These are phyloP conservation scores for Chrysaora quinquecirrha DNA, from an alignment of 30 jellyfish, hydroid and myxozoan species.

Conservation along the genomic window DNA sequence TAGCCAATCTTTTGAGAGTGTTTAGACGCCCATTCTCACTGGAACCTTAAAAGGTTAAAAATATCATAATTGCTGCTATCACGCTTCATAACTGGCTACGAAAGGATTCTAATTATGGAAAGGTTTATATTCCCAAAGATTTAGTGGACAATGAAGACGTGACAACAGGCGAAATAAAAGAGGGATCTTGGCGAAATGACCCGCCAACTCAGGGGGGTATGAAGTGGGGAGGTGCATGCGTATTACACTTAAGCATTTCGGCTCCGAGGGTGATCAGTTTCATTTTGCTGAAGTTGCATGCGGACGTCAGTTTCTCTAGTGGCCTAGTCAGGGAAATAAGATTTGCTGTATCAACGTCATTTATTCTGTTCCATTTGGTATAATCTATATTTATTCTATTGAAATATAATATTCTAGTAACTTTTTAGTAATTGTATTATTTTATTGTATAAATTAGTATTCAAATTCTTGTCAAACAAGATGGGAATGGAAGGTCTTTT, in stretches of 20 bases:
- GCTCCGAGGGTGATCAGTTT: no score
- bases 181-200: no score
- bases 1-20: background rate
- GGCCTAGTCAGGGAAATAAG: background rate
- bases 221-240: background rate
- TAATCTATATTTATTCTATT: no score
- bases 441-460: no score
- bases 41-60: no score
- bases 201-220: background rate
- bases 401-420: no score
- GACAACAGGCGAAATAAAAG: no score
- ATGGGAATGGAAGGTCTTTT: background rate
- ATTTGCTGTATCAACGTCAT: background rate
- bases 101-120: background rate
- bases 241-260: background rate
- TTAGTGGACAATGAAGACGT: background rate
- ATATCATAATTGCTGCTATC: background rate
- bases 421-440: no score
- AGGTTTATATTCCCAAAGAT: background rate
- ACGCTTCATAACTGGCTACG: conserved; percentile 1
- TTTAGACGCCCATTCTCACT: background rate
- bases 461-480: no score
- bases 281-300: background rate
- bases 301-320: background rate
- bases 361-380: background rate